Percentiles rank a stretch among this genome's conserved stretches.
Evolutionary conservation across 1,140 invertebrate species (phyloP).

Genomic region (Acromyrmex heyeri): DNA sequence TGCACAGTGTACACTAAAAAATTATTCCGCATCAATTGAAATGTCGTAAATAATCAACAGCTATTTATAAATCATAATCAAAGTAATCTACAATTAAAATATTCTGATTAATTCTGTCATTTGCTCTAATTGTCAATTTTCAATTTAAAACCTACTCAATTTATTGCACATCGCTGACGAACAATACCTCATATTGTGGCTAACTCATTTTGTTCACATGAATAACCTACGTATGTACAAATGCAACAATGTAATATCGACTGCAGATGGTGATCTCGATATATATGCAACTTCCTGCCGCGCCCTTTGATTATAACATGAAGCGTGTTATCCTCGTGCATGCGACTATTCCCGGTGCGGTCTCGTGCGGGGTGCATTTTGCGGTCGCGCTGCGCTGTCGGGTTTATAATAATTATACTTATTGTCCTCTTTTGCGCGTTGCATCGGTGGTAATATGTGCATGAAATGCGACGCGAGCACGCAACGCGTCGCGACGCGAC

Average conservation of each 20-base stretch:
- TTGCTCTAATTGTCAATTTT: not conserved
- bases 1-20: conserved; percentile 23
- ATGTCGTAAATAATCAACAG: not conserved
- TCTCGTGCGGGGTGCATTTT: conserved; percentile 55
- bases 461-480: conserved; percentile 68
- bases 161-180: not conserved
- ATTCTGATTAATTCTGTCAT: not conserved
- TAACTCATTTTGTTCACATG: conserved; percentile 5
- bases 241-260: not conserved
- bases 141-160: not conserved
- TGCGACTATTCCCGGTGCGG: conserved; percentile 3
- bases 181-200: not conserved
- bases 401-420: conserved; percentile 76
- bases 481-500: conserved; percentile 40
- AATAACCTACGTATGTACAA: not conserved
- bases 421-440: conserved; percentile 64
- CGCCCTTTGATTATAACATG: conserved; percentile 54
- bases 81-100: not conserved
- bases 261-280: not conserved
- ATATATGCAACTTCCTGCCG: not conserved
- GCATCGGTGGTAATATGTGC: conserved; percentile 27
- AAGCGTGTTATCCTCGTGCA: conserved; percentile 30
- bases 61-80: not conserved
- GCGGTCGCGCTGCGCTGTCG: conserved; percentile 24
- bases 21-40: not conserved